Base-by-base conservation (phyloP, 1,140 invertebrate species). In the Orchesella cincta region DNA sequence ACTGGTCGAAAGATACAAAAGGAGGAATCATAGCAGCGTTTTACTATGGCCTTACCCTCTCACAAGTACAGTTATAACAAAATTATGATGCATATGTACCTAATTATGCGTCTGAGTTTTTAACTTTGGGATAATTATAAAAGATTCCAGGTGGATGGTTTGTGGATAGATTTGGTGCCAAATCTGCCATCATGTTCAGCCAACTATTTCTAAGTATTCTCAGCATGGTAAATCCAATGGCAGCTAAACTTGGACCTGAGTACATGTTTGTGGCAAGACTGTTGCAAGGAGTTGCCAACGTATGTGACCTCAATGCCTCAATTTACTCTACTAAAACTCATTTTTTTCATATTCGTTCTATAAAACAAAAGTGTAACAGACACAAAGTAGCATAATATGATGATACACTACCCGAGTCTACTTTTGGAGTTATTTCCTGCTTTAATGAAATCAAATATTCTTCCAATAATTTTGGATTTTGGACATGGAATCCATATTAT, bases 81-180 rank as follows among this genome's bases (percentile, higher is more conserved):
- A 71, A 71, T 51, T 51, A n/a, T n/a, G n/a, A n/a, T n/a, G 46
- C n/a, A 73, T n/a, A 46, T 29, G 31, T 14, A 76, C 35, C 8
- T 5, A 76, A 76, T 72, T 39, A 46, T 46, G 5, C 39, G 18
- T 8, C 18, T 46, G 39, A 18, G 39, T 57, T 8, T 57, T 14
- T 26, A n/a, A n/a, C n/a, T n/a, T n/a, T n/a, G n/a, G n/a, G n/a
- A n/a, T n/a, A n/a, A n/a, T n/a, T n/a, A n/a, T n/a, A n/a, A n/a
- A 87, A 88, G 80, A 80, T 88, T 26, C 85, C 86, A 5, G 86
- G 85, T 18, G 86, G 85, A 36, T 84, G 81, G 76, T 52, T 86
- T 20, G 82, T 82, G 26, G 84, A 85, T 64, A 79, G 83, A 36
- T 84, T 84, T 73, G 86, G 86, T 20, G 83, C 85, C 8, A 84